Conservation (phyloP, 2,113 vertebrate genomes). For the Grus americana region DNA sequence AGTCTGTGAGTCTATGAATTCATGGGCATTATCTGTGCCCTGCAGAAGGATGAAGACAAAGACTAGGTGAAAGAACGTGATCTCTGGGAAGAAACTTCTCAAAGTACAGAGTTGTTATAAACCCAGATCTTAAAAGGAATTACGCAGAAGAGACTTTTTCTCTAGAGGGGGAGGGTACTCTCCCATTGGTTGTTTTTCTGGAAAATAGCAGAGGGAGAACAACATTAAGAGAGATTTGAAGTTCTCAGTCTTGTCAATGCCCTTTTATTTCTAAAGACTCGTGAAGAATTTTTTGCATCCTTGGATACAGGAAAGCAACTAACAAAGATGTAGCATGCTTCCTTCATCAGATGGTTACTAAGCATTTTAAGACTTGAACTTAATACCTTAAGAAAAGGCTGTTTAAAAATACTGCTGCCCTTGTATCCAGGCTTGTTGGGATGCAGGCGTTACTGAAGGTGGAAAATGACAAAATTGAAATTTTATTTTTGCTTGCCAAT, state of each 20-base stretch:
- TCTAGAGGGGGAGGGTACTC: not conserved
- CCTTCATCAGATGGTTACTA: not conserved
- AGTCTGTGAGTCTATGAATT: not conserved
- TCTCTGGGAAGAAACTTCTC: not conserved
- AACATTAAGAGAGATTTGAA: not conserved
- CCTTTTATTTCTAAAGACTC: not conserved
- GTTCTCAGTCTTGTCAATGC: not conserved
- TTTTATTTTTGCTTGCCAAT: not conserved
- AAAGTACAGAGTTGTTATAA: not conserved
- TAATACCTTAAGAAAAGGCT: slow-evolving; percentile 2
- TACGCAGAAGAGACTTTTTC: not conserved
- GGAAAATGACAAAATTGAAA: not conserved
- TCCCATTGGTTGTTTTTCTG: not conserved
- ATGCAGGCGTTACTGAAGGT: not conserved
- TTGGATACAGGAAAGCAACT: not conserved
- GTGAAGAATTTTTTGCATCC: not conserved
- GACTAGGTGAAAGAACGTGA: not conserved
- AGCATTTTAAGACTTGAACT: slow-evolving; percentile 13
- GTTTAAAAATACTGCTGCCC: not conserved
- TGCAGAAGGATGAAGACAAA: slow-evolving; percentile 4
- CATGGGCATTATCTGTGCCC: not conserved
- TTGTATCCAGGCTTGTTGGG: not conserved
- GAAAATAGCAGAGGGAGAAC: not conserved
- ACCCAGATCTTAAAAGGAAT: not conserved
- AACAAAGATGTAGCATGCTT: not conserved